phyloP scores from a whole-genome alignment of 2,797 vertebrate genomes.

The Melanogrammus aeglefinus region DNA sequence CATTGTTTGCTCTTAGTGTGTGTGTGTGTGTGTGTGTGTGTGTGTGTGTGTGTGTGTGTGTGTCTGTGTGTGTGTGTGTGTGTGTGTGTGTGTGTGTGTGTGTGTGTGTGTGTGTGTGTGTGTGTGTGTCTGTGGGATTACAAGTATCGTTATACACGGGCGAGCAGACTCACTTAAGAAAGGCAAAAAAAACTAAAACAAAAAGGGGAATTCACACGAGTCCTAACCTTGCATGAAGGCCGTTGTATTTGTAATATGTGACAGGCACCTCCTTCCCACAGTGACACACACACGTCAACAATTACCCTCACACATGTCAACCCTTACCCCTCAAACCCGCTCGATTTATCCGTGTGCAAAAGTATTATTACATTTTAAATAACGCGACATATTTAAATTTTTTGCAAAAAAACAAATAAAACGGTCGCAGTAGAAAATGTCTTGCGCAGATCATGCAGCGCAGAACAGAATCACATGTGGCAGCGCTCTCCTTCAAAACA shows the following conservation, averaged over 20 bases:
- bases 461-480: slow-evolving; percentile 1
- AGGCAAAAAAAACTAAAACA: background rate
- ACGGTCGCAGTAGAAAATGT: background rate
- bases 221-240: background rate
- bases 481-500: slow-evolving; percentile 12
- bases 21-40: background rate
- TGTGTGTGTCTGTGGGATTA: slow-evolving; percentile 10
- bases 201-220: background rate
- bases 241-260: background rate
- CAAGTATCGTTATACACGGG: background rate
- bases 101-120: background rate
- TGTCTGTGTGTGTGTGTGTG: slow-evolving; percentile 1
- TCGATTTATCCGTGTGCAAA: background rate
- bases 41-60: background rate
- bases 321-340: background rate
- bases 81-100: slow-evolving; percentile 9
- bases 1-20: background rate
- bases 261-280: background rate
- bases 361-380: background rate
- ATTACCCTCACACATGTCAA: background rate
- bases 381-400: background rate
- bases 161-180: slow-evolving; percentile 1
- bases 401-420: background rate
- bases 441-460: background rate
- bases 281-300: background rate